Conservation (phyloP, 2,113 vertebrate species). For the Theristicus caerulescens region DNA sequence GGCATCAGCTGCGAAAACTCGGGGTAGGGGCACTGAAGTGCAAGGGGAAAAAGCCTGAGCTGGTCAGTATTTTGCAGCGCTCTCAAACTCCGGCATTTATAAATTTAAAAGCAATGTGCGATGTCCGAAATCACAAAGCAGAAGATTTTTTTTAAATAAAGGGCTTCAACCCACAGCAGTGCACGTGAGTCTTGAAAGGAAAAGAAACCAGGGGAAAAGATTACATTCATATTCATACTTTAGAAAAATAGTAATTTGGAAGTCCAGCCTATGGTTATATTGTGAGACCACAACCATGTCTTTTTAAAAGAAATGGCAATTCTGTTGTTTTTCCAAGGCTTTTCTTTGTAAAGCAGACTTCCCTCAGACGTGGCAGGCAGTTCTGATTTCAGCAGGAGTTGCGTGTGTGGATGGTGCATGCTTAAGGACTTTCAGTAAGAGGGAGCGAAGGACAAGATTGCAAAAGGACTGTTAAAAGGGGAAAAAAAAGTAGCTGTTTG, state of each 20-base stretch:
- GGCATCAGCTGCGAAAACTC: background rate
- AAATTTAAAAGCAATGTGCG: background rate
- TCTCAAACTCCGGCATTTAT: background rate
- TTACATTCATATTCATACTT: background rate
- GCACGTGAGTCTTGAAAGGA: background rate
- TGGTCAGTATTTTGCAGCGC: background rate
- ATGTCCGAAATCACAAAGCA: background rate
- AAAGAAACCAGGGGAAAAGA: background rate
- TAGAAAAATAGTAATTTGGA: background rate
- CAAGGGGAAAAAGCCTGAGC: background rate
- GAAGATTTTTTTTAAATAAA: background rate
- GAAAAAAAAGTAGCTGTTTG: background rate
- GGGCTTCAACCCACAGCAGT: background rate
- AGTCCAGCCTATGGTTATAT: background rate
- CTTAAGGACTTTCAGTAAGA: background rate
- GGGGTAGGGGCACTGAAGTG: fast-evolving
- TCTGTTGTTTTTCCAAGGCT: background rate
- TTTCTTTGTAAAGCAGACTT: background rate
- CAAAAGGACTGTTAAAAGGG: background rate
- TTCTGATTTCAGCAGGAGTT: background rate
- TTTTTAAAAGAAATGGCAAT: background rate
- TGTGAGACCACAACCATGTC: background rate
- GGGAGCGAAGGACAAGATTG: background rate
- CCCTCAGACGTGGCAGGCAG: background rate
- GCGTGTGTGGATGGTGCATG: background rate